Base-by-base conservation (phyloP, 1,140 invertebrate species). In the Nixonia krombeini region DNA sequence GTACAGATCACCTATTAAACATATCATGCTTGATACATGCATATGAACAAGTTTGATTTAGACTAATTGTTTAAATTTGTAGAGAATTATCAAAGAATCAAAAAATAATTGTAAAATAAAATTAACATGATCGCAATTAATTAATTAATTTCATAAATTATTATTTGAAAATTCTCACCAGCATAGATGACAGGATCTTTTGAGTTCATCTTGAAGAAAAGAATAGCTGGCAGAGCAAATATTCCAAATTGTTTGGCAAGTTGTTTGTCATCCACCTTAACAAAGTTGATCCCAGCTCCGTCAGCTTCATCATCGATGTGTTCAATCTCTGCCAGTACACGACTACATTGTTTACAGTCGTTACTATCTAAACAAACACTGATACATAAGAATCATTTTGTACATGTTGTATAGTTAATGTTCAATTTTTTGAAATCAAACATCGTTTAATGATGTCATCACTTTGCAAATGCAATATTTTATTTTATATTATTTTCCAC, bases 151-250 rank as follows among this genome's bases (percentile, higher is more conserved):
- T n/a, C n/a, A n/a, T n/a, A n/a, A n/a, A n/a, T n/a, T n/a, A n/a
- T n/a, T n/a, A n/a, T n/a, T n/a, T n/a, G n/a, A 37, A 13, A 15
- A 28, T 42, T 63, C 61, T 61, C 85, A 94, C 94, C 95, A 78
- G 95, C 94, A 82, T 95, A 97, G 72, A 97, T 97, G 2, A 96
- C 93, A 16, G 95, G 94, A 76, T 97, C 94, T 71, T 95, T 95
- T 0, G 92, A 92, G 1, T 92, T 91, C 73, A 92, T 87, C 79
- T 95, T 94, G 78, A 96, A 97, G 83, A 96, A 96, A 0, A 96
- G 86, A 53, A 97, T 91, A 0, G 93, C 94, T 1, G 96, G 96
- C 35, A 97, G 83, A 1, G 94, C 94, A 69, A 94, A 96, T 0
- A 96, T 93, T 12, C 94, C 94, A 65, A 90, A 92, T 57, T 95